phyloP scores from a whole-genome alignment of 2,888 invertebrate genomes.

The Cosmia trapezina region DNA sequence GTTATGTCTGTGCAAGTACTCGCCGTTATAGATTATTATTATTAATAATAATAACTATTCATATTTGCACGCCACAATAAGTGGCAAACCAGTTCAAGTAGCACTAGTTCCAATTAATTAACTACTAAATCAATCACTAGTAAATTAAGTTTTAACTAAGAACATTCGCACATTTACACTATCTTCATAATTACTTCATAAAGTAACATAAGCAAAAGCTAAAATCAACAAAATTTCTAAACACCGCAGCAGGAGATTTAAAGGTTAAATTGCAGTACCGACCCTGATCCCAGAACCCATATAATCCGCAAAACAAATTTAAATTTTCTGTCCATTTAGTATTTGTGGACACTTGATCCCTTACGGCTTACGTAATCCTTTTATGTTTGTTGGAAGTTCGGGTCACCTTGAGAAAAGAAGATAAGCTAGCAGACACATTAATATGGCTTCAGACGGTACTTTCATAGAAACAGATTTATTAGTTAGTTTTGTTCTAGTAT shows the following conservation, averaged over 20 bases:
- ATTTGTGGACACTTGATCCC: conserved; percentile 37
- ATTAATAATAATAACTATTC: neutral
- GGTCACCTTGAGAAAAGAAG: conserved; percentile 37
- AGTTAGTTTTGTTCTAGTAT: neutral
- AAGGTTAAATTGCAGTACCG: conserved; percentile 34
- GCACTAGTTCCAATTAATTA: neutral
- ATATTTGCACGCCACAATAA: neutral
- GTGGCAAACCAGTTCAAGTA: neutral
- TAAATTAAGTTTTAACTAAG: neutral
- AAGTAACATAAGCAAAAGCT: conserved; percentile 4
- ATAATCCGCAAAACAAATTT: conserved; percentile 61
- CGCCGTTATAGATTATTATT: too few species aligned
- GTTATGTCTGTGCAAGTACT: too few species aligned
- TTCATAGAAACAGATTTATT: conserved; percentile 3
- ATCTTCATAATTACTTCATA: conserved; percentile 6
- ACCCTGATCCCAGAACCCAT: conserved; percentile 15
- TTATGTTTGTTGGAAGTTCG: conserved; percentile 34
- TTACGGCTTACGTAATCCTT: conserved; percentile 37
- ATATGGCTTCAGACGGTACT: conserved; percentile 14
- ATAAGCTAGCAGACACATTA: conserved; percentile 33
- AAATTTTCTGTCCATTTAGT: conserved; percentile 62
- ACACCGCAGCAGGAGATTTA: conserved; percentile 3
- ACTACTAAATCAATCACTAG: neutral
- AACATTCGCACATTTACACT: neutral
- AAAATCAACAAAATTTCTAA: conserved; percentile 1